phyloP scores from a whole-genome alignment of 1,140 invertebrate genomes.

The Panagrolaimus sp. region DNA sequence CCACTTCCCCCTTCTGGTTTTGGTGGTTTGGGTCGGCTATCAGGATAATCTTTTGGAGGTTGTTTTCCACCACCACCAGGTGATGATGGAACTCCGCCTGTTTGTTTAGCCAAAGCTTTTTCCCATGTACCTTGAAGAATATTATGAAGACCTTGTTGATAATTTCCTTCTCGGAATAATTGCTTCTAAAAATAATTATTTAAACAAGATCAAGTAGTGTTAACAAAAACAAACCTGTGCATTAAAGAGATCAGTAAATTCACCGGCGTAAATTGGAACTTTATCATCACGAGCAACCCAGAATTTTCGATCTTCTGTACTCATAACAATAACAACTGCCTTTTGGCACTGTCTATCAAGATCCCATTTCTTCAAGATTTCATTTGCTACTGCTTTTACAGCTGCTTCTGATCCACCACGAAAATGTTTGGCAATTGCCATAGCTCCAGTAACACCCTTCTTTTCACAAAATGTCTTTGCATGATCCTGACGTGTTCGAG shows the following conservation, averaged over 20 bases:
- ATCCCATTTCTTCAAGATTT: constrained; percentile 47
- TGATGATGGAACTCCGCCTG: constrained; percentile 20
- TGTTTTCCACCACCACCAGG: constrained; percentile 17
- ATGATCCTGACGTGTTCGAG: constrained; percentile 43
- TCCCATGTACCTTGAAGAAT: constrained; percentile 54
- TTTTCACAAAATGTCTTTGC: constrained; percentile 53
- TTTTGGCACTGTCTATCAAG: constrained; percentile 55
- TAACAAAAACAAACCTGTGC: constrained; percentile 33
- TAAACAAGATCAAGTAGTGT: not conserved
- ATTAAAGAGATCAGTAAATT: constrained; percentile 53
- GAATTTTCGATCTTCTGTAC: constrained; percentile 51
- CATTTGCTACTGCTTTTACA: constrained; percentile 53
- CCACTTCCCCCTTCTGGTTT: constrained; percentile 16
- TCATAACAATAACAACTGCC: constrained; percentile 49
- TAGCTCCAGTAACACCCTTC: constrained; percentile 52
- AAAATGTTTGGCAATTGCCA: constrained; percentile 52
- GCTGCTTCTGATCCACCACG: constrained; percentile 48
- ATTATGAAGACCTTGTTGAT: constrained; percentile 48
- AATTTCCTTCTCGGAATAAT: constrained; percentile 44
- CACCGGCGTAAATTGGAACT: constrained; percentile 55
- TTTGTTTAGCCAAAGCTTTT: constrained; percentile 38
- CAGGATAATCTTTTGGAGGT: constrained; percentile 1
- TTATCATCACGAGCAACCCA: constrained; percentile 53
- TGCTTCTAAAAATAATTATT: constrained; percentile 38
- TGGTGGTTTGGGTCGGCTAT: not conserved